Evolutionary conservation across 2,888 invertebrate genomes (phyloP).

Genomic region (Piscicola geometra): DNA sequence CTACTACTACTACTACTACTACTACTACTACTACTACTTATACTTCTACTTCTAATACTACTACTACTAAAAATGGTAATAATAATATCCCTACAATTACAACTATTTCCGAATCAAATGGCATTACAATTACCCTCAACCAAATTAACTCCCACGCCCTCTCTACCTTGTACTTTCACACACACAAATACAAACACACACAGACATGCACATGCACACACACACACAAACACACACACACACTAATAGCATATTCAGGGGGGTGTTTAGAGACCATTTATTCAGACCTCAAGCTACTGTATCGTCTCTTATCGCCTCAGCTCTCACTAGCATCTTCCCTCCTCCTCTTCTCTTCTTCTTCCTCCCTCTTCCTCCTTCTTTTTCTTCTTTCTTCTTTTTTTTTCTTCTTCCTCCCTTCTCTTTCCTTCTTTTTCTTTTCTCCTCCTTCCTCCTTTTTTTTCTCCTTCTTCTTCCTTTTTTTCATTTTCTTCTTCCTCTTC

Average conservation of each 20-base stretch:
- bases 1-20: slow-evolving; percentile 24
- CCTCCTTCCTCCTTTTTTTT: background rate
- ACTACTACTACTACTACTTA: slow-evolving; percentile 24
- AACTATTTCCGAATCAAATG: slow-evolving; percentile 14
- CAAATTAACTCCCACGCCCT: background rate
- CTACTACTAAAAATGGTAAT: slow-evolving; percentile 23
- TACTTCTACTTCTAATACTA: slow-evolving; percentile 29
- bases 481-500: background rate
- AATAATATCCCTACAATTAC: slow-evolving; percentile 27
- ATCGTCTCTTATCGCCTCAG: no score
- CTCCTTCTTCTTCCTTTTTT: background rate
- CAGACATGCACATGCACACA: no score
- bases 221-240: no score
- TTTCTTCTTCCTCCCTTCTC: background rate
- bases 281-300: no score
- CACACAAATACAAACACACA: background rate
- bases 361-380: background rate
- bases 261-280: no score
- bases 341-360: no score
- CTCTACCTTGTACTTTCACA: background rate
- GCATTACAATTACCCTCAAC: slow-evolving; percentile 12
- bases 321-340: no score
- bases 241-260: no score
- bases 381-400: background rate
- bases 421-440: background rate